Percentiles rank a stretch among this genome's conserved stretches.
These are phyloP conservation scores for Macropus fuliginosus DNA, from an alignment of 2,797 vertebrate species.

Conservation along the genomic window DNA sequence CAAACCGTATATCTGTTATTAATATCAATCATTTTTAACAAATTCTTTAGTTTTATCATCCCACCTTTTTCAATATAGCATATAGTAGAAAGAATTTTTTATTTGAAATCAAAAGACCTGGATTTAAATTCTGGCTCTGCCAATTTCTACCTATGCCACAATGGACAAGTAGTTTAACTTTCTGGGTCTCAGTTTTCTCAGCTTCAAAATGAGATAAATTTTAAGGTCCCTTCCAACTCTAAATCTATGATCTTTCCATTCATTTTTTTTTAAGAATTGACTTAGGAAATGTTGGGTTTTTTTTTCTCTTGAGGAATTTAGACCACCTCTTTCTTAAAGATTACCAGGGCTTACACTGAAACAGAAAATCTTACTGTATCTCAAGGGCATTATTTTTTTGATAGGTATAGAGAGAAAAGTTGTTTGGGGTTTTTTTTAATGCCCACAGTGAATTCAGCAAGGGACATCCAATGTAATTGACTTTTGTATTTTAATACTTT, in stretches of 20 bases:
- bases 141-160: not conserved
- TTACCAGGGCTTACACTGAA: not conserved
- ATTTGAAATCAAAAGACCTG: not conserved
- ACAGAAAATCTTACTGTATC: not conserved
- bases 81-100: not conserved
- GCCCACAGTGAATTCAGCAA: not conserved
- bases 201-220: not conserved
- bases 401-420: not conserved
- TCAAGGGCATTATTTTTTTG: not conserved
- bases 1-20: not conserved
- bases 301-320: not conserved
- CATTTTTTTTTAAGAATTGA: slow-evolving; percentile 4
- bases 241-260: not conserved
- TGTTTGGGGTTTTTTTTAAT: not conserved
- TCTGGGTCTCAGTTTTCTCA: not conserved
- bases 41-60: not conserved
- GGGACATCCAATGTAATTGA: not conserved
- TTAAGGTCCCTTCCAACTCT: not conserved
- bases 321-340: not conserved
- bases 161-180: not conserved
- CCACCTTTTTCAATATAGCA: not conserved
- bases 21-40: not conserved
- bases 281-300: not conserved
- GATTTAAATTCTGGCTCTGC: not conserved
- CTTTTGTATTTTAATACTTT: not conserved